A percentile compares a stretch with the other conserved stretches of the same genome.
These are phyloP conservation scores for Ibidorhyncha struthersii DNA, from an alignment of 2,113 vertebrate species.

Conservation along the genomic window DNA sequence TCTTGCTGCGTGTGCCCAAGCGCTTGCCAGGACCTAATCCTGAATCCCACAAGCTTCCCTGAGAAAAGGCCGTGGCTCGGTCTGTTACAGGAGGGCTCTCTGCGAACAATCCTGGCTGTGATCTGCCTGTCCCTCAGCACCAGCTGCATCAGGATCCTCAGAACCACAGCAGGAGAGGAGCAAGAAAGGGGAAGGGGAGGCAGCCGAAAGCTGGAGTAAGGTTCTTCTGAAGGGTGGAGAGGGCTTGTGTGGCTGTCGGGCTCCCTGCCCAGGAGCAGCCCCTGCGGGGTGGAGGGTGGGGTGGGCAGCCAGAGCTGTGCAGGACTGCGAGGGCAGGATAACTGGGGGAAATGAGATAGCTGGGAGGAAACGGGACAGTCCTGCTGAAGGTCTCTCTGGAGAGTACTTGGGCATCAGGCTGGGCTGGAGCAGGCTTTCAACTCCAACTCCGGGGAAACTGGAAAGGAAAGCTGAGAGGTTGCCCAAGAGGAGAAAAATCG, in stretches of 20 bases:
- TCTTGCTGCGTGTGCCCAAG: rapidly evolving
- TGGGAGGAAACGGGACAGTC: not conserved
- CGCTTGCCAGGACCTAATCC: not conserved
- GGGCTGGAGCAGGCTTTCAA: not conserved
- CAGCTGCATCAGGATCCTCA: not conserved
- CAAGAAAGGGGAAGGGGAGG: rapidly evolving
- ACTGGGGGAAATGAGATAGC: not conserved
- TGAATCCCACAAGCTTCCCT: not conserved
- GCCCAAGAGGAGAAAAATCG: not conserved
- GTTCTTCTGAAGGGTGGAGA: not conserved
- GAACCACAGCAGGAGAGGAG: not conserved
- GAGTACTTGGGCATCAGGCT: not conserved
- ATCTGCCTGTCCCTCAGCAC: not conserved
- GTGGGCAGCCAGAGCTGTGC: not conserved
- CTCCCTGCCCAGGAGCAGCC: not conserved
- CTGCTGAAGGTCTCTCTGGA: not conserved
- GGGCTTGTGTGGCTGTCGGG: not conserved
- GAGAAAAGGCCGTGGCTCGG: not conserved
- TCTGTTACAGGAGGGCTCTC: not conserved
- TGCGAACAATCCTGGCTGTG: not conserved
- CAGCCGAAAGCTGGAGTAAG: not conserved
- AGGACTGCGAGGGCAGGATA: not conserved
- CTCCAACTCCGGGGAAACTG: not conserved
- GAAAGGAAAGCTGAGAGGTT: not conserved
- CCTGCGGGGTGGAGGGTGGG: not conserved